These are phyloP conservation scores for Numida meleagris DNA, from an alignment of 2,113 vertebrate genomes.

Conservation along the genomic window DNA sequence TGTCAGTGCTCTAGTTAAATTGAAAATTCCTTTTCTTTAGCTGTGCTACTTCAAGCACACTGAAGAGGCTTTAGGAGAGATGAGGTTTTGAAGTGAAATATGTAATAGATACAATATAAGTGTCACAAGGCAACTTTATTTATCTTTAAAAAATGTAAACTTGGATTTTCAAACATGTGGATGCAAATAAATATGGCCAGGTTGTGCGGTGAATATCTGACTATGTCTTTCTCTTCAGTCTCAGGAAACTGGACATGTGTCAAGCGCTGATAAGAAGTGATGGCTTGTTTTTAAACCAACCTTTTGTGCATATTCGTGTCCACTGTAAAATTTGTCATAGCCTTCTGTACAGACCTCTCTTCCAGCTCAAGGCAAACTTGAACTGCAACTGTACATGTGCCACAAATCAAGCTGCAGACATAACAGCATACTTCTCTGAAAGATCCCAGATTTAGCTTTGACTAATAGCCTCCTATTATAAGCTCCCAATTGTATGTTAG, in stretches of 20 bases:
- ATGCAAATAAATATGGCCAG: constrained; percentile 61
- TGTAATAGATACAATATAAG: constrained; percentile 85
- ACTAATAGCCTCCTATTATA: constrained; percentile 15
- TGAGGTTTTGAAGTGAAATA: constrained; percentile 87
- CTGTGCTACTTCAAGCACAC: constrained; percentile 80
- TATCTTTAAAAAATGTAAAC: constrained; percentile 82
- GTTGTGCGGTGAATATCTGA: neutral
- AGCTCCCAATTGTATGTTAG: neutral
- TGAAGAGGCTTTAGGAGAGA: constrained; percentile 86
- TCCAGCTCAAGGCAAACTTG: constrained; percentile 4
- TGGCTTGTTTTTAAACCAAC: constrained; percentile 13
- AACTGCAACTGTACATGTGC: neutral
- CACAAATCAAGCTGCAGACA: neutral
- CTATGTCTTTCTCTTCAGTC: constrained; percentile 22
- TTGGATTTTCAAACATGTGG: constrained; percentile 65
- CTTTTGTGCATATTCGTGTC: neutral
- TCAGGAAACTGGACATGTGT: constrained; percentile 17
- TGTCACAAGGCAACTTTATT: constrained; percentile 80
- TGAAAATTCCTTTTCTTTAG: constrained; percentile 87
- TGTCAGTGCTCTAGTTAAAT: constrained; percentile 85
- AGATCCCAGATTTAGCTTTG: neutral
- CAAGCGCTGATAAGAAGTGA: constrained; percentile 17
- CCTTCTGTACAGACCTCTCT: neutral
- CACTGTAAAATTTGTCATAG: neutral
- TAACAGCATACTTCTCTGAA: neutral